Evolutionary conservation across 1,140 invertebrate genomes (phyloP), one percentile per base, ranked within the genome.

Genomic region (Paracyclopina nana): DNA sequence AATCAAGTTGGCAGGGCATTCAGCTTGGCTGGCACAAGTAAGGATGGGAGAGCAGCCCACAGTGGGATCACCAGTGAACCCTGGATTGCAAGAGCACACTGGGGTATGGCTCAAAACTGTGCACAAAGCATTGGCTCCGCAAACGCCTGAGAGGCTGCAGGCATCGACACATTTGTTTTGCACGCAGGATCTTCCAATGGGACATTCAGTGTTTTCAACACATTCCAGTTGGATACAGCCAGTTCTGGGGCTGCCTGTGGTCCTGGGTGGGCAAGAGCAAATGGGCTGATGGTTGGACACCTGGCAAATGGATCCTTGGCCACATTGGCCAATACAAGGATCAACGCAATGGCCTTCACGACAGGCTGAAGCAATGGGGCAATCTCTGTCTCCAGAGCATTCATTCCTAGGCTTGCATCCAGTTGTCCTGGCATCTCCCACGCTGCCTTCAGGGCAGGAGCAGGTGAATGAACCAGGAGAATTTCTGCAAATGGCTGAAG

Each of bases 81-180:
- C 71, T 31, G 60, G 62, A 30, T 75, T 62, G 57, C 77, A 80
- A 30, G 71, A 70, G 58, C 77, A 79, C 5, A 4, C 16, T 4
- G 50, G 34, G 2, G 34, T 40, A 43, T 52, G 50, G 22, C 43
- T 52, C 5, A 24, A 5, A 12, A 38, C 27, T 16, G 4, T 2
- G 59, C 82, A 85, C 42, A 73, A 70, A 1, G 83, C 78, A 57
- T 80, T 78, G 53, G 75, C 71, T 1, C 84, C 84, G 59, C 84
- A 90, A 4, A 79, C 77, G 56, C 83, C 81, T 1, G 76, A 70
- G 20, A 84, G 66, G 1, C 71, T 72, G 59, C 83, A 88, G 1
- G 82, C 77, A 65, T 87, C 74, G 20, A 78, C 68, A 58, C 83
- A 90, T 61, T 78, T 77, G 18, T 79, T 72, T 62, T 79, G 73